These are phyloP conservation scores for Brachyhypopomus occidentalis DNA, from an alignment of 2,113 vertebrate species.

Conservation along the genomic window DNA sequence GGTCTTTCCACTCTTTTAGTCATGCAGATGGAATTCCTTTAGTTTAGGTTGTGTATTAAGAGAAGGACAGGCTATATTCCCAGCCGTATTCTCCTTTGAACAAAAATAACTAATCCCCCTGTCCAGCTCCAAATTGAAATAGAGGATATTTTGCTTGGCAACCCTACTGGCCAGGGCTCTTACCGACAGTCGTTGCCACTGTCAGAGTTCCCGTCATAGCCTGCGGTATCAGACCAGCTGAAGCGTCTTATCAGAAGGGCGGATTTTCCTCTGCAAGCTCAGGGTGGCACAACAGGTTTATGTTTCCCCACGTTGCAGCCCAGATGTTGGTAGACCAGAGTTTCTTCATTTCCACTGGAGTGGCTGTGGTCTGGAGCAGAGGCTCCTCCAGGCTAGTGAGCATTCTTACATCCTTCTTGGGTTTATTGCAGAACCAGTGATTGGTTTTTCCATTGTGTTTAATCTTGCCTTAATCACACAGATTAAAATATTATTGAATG, in stretches of 20 bases:
- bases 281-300: background rate
- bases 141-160: background rate
- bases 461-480: slow-evolving; percentile 25
- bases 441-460: slow-evolving; percentile 5
- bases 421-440: slow-evolving; percentile 14
- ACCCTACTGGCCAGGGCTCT: background rate
- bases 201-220: background rate
- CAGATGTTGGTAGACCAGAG: background rate
- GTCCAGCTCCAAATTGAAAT: background rate
- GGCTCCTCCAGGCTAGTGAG: background rate
- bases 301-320: background rate
- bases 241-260: background rate
- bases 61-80: background rate
- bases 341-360: background rate
- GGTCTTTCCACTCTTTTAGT: background rate
- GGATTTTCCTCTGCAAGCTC: background rate
- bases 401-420: background rate
- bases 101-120: slow-evolving; percentile 1
- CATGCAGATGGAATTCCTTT: slow-evolving; percentile 23
- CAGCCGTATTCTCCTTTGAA: background rate
- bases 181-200: background rate
- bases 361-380: background rate
- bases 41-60: background rate
- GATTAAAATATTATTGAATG: slow-evolving; percentile 22
- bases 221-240: background rate